Evolutionary conservation across 2,797 vertebrate genomes (phyloP).

Genomic region (Nyctibius grandis): DNA sequence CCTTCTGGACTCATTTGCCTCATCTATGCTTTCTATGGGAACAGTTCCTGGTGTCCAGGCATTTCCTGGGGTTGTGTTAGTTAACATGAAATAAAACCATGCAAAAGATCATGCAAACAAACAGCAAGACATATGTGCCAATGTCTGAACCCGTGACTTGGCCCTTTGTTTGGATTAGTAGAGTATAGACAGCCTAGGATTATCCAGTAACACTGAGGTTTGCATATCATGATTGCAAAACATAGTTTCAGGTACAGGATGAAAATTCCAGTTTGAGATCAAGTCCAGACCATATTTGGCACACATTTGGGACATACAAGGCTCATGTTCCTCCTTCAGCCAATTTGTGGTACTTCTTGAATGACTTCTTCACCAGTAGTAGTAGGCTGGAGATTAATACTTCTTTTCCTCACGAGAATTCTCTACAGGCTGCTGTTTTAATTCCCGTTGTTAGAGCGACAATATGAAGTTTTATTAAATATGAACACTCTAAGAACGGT

Average conservation of each 20-base stretch:
- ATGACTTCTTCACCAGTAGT: neutral
- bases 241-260: too few species aligned
- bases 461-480: neutral
- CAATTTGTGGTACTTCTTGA: neutral
- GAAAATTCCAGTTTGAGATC: neutral
- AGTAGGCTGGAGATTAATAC: neutral
- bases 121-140: rapidly evolving
- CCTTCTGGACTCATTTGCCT: neutral
- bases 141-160: neutral
- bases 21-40: neutral
- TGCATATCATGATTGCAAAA: neutral
- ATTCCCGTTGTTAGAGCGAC: neutral
- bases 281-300: neutral
- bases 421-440: neutral
- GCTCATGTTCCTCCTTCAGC: neutral
- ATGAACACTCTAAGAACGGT: neutral
- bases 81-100: neutral
- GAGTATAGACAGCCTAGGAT: neutral
- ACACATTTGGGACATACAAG: neutral
- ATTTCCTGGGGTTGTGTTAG: neutral
- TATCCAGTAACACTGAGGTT: neutral
- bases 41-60: neutral
- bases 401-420: neutral
- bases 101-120: neutral
- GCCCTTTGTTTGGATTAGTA: neutral